Conservation (phyloP, 1,140 invertebrate species). For the Tetramorium parvispinum region DNA sequence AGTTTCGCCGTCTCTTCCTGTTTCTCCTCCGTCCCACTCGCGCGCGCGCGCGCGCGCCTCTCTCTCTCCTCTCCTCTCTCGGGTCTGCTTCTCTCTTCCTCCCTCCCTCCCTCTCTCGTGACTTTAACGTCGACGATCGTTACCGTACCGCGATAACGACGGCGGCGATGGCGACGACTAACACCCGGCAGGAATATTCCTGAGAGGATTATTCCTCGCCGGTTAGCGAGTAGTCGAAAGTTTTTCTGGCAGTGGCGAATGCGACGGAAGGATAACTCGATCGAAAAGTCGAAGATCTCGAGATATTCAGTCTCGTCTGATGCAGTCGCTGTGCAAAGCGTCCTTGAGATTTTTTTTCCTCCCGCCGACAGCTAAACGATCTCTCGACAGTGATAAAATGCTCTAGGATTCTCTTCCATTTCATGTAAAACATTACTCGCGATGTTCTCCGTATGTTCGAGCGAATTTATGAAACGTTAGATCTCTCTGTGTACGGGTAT, state of each 20-base stretch:
- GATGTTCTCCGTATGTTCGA: neutral
- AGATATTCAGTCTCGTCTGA: conserved; percentile 1
- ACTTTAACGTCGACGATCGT: conserved; percentile 75
- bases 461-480: neutral
- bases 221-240: conserved; percentile 55
- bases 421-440: neutral
- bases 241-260: conserved; percentile 4
- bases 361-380: neutral
- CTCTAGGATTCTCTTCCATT: neutral
- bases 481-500: neutral
- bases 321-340: neutral
- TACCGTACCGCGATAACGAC: conserved; percentile 72
- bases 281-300: conserved; percentile 36
- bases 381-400: neutral
- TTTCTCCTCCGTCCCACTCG: conserved; percentile 32
- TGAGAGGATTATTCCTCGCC: conserved; percentile 69
- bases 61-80: neutral
- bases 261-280: conserved; percentile 12
- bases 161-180: conserved; percentile 66
- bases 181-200: conserved; percentile 70
- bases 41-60: neutral
- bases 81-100: neutral
- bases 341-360: conserved; percentile 1
- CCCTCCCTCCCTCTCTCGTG: conserved; percentile 49
- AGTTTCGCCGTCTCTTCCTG: conserved; percentile 42